Percentiles rank a stretch among this genome's conserved stretches.
Conservation (phyloP, 2,888 invertebrate genomes). For the Dromius quadrimaculatus region DNA sequence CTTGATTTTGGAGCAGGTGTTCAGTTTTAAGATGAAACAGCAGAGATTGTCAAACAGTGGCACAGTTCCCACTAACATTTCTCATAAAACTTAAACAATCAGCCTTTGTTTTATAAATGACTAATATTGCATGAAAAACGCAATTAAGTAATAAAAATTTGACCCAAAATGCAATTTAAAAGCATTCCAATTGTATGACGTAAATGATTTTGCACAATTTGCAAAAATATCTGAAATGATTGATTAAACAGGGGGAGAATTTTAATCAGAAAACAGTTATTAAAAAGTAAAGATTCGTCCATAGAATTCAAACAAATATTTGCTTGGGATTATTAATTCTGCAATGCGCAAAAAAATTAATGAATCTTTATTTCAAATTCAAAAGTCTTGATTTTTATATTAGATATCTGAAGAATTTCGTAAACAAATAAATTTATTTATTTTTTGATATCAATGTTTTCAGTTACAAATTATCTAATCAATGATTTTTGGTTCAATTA, state of each 20-base stretch:
- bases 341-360: constrained; percentile 28
- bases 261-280: constrained; percentile 32
- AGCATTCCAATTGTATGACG: background rate
- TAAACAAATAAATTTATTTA: too few species aligned
- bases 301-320: constrained; percentile 17
- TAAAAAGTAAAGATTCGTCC: constrained; percentile 25
- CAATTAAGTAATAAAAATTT: background rate
- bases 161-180: background rate
- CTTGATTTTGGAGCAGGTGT: constrained; percentile 23
- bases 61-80: background rate
- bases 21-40: background rate
- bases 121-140: too few species aligned
- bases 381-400: too few species aligned
- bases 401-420: too few species aligned
- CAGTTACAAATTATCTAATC: constrained; percentile 13
- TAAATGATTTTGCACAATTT: background rate
- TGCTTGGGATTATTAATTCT: constrained; percentile 2
- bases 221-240: background rate
- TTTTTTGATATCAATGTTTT: too few species aligned
- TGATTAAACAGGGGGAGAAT: constrained; percentile 11
- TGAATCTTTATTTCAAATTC: constrained; percentile 5
- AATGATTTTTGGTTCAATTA: too few species aligned
- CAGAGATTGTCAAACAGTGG: constrained; percentile 2
- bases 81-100: background rate
- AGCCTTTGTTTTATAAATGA: background rate